phyloP scores from a whole-genome alignment of 2,113 vertebrate genomes.

The Takifugu bimaculatus region DNA sequence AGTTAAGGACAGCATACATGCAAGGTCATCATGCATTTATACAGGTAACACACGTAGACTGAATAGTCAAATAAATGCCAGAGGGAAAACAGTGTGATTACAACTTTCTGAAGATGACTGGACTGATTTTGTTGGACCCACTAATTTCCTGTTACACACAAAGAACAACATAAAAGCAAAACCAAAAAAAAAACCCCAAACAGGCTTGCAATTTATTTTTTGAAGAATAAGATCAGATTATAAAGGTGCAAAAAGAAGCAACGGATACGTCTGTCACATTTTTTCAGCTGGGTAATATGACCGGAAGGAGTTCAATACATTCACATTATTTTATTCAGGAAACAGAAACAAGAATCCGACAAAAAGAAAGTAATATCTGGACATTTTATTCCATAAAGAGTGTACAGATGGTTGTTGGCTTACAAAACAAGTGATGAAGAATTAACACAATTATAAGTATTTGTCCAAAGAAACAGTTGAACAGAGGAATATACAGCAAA shows the following conservation, averaged over 20 bases:
- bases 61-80: slow-evolving; percentile 26
- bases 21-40: slow-evolving; percentile 10
- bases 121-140: background rate
- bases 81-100: slow-evolving; percentile 15
- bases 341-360: slow-evolving; percentile 41
- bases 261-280: too few species aligned
- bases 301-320: slow-evolving; percentile 10
- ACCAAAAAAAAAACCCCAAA: too few species aligned
- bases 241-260: too few species aligned
- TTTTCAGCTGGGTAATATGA: too few species aligned
- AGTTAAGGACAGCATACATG: slow-evolving; percentile 22
- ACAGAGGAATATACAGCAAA: slow-evolving; percentile 59
- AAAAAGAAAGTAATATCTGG: slow-evolving; percentile 71
- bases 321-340: slow-evolving; percentile 30
- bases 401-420: slow-evolving; percentile 61
- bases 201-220: too few species aligned
- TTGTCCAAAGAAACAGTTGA: slow-evolving; percentile 59
- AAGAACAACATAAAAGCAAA: too few species aligned
- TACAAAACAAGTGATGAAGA: slow-evolving; percentile 59
- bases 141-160: too few species aligned
- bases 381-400: slow-evolving; percentile 78
- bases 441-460: slow-evolving; percentile 64
- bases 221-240: too few species aligned
- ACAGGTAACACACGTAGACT: slow-evolving; percentile 16
- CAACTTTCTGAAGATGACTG: slow-evolving; percentile 1